phyloP scores from a whole-genome alignment of 2,113 vertebrate species.

The Pteruthius melanotis region DNA sequence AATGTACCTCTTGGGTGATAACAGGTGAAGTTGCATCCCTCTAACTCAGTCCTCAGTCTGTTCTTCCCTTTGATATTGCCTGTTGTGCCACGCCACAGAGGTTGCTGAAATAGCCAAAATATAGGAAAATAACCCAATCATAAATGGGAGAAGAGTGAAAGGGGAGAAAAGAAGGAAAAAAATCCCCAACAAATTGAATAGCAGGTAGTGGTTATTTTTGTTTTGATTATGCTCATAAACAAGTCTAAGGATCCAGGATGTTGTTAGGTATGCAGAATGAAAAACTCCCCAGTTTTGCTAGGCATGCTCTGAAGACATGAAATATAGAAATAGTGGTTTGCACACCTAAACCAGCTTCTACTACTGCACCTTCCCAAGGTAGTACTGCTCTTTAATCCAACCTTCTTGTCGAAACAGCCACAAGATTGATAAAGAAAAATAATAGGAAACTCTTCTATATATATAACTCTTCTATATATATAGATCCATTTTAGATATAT shows the following conservation, averaged over 20 bases:
- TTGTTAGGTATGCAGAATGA: neutral
- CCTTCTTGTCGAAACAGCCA: neutral
- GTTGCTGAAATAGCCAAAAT: neutral
- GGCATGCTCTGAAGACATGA: neutral
- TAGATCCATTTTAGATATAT: neutral
- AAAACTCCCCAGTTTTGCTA: neutral
- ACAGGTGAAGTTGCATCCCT: constrained; percentile 13
- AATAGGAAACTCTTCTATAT: neutral
- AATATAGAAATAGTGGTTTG: neutral
- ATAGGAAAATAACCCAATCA: neutral
- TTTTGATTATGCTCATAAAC: neutral
- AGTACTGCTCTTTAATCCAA: neutral
- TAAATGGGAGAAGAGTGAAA: constrained; percentile 1
- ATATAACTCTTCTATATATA: too few relatives aligned
- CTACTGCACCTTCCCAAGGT: neutral
- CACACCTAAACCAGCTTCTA: neutral
- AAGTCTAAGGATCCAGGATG: neutral
- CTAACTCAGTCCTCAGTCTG: constrained; percentile 11
- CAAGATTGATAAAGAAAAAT: neutral
- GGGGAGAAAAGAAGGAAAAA: neutral
- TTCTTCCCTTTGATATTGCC: constrained; percentile 40
- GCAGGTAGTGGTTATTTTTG: neutral
- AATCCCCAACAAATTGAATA: neutral
- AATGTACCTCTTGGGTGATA: constrained; percentile 11
- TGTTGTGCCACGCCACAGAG: constrained; percentile 23